A percentile compares a stretch with the other conserved stretches of the same genome.
These are phyloP conservation scores for Amphiprion ocellaris DNA, from an alignment of 2,113 vertebrate species.

Conservation along the genomic window DNA sequence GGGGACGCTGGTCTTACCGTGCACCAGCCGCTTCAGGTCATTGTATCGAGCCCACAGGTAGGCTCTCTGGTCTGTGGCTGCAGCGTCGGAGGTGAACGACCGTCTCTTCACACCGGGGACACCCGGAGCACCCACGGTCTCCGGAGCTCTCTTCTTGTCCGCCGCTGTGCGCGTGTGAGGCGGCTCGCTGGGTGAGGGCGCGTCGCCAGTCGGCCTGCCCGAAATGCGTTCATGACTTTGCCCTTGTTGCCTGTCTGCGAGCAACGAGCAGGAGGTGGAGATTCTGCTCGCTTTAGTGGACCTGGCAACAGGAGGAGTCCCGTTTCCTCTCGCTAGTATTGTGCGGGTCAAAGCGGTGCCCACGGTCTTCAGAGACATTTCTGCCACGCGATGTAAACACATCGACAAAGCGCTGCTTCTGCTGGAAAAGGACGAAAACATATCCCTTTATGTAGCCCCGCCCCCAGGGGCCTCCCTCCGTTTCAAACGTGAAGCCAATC, in stretches of 20 bases:
- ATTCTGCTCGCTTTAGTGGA: conserved; percentile 22
- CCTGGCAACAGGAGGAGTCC: conserved; percentile 32
- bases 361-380: conserved; percentile 66
- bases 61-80: conserved; percentile 73
- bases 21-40: conserved; percentile 87
- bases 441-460: conserved; percentile 5
- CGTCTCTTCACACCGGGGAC: conserved; percentile 57
- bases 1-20: conserved; percentile 76
- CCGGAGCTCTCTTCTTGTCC: conserved; percentile 62
- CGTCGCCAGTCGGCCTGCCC: conserved; percentile 11
- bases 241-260: conserved; percentile 7
- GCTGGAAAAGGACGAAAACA: conserved; percentile 32
- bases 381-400: not conserved
- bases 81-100: conserved; percentile 74
- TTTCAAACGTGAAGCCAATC: conserved; percentile 31
- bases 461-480: not conserved
- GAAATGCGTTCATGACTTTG: not conserved
- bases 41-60: conserved; percentile 87
- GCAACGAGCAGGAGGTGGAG: conserved; percentile 20
- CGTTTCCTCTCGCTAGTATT: conserved; percentile 47
- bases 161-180: conserved; percentile 42
- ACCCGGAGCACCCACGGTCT: conserved; percentile 56
- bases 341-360: conserved; percentile 46
- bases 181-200: not conserved
- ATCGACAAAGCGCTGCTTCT: not conserved